Base-by-base conservation (phyloP, 2,797 vertebrate species). In the Manis crassicaudata region DNA sequence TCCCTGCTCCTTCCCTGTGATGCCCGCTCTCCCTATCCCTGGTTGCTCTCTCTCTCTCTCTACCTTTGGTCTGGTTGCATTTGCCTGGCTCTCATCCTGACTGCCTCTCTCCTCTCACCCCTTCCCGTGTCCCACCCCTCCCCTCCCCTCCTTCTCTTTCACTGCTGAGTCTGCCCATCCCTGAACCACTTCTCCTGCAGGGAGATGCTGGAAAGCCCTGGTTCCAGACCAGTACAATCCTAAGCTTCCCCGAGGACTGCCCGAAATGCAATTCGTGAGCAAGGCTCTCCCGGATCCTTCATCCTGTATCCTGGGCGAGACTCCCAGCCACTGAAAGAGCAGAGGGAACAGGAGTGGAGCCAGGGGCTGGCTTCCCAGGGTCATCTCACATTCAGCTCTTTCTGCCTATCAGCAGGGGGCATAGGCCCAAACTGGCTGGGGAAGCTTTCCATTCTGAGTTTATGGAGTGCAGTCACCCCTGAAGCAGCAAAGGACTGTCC, bases 231-330 rank as follows among this genome's bases (percentile, higher is more conserved):
- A 23, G n/a, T 1, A 20, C 0, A 35, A 70, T n/a, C 35, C 60
- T 35, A 20, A 60, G 68, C 73, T 60, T 46, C 54, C 62, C 91
- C 43, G 88, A 50, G n/a, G 90, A 73, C 97, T 1, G 50, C 73
- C 68, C 20, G 5, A 25, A 9, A 76, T 13, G 85, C 67, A n/a
- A 94, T 88, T 95, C 88, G 87, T 1, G 67, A 73, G 73, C 65
- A 37, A 32, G 67, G 40, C 72, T 60, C 80, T 43, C 23, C 27
- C 0, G 5, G 72, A 73, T 43, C 21, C 92, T 92, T 65, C 17
- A 0, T 43, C 58, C 58, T 2, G 37, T 20, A 21, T 67, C 40
- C 50, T 20, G 54, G 46, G 40, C 75, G 17, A 68, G 68, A 14
- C 37, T 46, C 25, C 84, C 58, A 43, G 87, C 58, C 88, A 6